Percentiles rank a stretch among this genome's conserved stretches.
Conservation (phyloP, 2,797 vertebrate species). For the Eremophila alpestris region DNA sequence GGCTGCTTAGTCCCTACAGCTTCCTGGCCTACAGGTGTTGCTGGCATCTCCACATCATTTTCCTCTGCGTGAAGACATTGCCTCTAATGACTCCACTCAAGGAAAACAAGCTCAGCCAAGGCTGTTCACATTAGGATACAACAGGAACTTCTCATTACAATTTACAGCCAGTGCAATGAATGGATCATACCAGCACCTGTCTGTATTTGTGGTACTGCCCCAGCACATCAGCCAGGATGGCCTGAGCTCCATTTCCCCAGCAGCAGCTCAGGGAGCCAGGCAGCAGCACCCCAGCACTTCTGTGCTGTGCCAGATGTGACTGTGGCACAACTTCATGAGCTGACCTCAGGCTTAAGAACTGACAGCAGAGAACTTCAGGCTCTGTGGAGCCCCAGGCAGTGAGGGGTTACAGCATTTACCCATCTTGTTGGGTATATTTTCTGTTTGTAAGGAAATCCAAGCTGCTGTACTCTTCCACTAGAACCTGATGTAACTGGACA, state of each 20-base stretch:
- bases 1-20: background rate
- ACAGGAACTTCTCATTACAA: background rate
- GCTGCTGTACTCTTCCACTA: background rate
- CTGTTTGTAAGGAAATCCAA: background rate
- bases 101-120: background rate
- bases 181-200: background rate
- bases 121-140: background rate
- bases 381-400: fast-evolving
- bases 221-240: background rate
- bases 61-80: background rate
- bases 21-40: background rate
- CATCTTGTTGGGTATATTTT: background rate
- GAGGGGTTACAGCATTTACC: fast-evolving
- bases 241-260: background rate
- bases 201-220: background rate
- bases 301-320: background rate
- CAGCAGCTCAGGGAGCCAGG: background rate
- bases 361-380: background rate
- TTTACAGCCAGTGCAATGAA: background rate
- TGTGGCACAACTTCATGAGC: background rate
- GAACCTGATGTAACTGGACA: background rate
- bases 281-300: background rate
- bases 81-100: background rate
- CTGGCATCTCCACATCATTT: background rate
- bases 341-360: background rate